A percentile compares a stretch with the other conserved stretches of the same genome.
Evolutionary conservation across 2,797 vertebrate species (phyloP).

Genomic region (Rhinogobio ventralis): DNA sequence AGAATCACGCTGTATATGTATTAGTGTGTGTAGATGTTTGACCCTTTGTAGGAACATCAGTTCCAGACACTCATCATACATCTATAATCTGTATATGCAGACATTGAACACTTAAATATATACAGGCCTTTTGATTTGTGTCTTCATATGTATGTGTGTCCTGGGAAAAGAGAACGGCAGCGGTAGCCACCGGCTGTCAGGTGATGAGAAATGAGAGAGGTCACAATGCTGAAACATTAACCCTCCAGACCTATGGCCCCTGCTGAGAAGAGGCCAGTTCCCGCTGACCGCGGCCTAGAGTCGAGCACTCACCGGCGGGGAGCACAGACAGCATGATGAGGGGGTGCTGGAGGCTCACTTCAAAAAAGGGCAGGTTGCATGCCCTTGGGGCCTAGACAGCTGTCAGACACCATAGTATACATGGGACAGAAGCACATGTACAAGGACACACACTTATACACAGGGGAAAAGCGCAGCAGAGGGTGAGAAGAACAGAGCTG

Average conservation of each 20-base stretch:
- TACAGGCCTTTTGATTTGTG: slow-evolving; percentile 34
- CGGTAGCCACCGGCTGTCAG: slow-evolving; percentile 49
- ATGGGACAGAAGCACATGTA: slow-evolving; percentile 33
- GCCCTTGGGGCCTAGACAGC: slow-evolving; percentile 52
- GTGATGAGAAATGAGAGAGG: slow-evolving; percentile 52
- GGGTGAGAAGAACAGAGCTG: slow-evolving; percentile 19
- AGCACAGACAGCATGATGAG: slow-evolving; percentile 39
- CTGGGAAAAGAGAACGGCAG: slow-evolving; percentile 3
- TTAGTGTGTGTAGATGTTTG: slow-evolving; percentile 22
- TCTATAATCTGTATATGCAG: slow-evolving; percentile 1
- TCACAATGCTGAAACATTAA: slow-evolving; percentile 55
- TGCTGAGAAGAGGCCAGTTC: slow-evolving; percentile 42
- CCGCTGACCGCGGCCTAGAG: slow-evolving; percentile 43
- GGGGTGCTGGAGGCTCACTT: slow-evolving; percentile 5
- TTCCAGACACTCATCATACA: slow-evolving; percentile 17
- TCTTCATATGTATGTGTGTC: slow-evolving; percentile 1
- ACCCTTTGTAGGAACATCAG: slow-evolving; percentile 28
- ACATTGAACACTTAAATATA: slow-evolving; percentile 21
- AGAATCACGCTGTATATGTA: slow-evolving; percentile 23
- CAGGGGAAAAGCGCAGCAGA: slow-evolving; percentile 26
- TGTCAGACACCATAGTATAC: slow-evolving; percentile 53
- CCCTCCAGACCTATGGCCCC: slow-evolving; percentile 37
- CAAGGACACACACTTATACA: slow-evolving; percentile 33
- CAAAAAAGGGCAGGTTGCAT: slow-evolving; percentile 43
- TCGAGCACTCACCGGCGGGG: slow-evolving; percentile 22